A percentile compares a stretch with the other conserved stretches of the same genome.
phyloP scores from a whole-genome alignment of 2,797 vertebrate genomes.

The Hipposideros larvatus region DNA sequence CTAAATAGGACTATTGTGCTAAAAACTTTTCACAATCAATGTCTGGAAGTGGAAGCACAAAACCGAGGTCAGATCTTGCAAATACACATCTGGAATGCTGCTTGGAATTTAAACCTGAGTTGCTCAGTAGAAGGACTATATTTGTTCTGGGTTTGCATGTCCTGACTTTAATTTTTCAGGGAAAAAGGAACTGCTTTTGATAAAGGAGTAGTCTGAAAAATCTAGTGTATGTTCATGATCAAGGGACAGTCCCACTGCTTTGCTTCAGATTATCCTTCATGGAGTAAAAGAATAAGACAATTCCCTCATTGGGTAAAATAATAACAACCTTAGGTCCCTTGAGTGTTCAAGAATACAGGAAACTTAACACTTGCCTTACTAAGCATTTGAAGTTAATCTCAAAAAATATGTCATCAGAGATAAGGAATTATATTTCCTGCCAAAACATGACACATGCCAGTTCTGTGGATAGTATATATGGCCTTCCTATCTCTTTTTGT shows the following conservation, averaged over 20 bases:
- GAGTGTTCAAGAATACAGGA: conserved; percentile 31
- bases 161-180: neutral
- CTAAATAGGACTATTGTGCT: conserved; percentile 15
- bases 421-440: conserved; percentile 28
- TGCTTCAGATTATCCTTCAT: neutral
- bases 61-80: neutral
- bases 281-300: conserved; percentile 23
- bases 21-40: conserved; percentile 35
- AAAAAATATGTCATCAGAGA: conserved; percentile 21
- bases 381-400: conserved; percentile 49
- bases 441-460: neutral
- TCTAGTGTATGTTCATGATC: neutral
- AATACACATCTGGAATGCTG: neutral
- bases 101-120: conserved; percentile 30
- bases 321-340: conserved; percentile 1
- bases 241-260: neutral
- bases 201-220: conserved; percentile 14
- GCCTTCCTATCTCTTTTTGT: conserved; percentile 66
- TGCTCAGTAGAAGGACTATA: neutral
- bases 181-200: neutral
- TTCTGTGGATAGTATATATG: neutral
- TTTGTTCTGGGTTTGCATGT: neutral
- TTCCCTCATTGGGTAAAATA: neutral
- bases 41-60: neutral
- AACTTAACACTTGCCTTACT: conserved; percentile 28